Conservation (phyloP, 2,888 invertebrate genomes). For the Lobophora halterata region DNA sequence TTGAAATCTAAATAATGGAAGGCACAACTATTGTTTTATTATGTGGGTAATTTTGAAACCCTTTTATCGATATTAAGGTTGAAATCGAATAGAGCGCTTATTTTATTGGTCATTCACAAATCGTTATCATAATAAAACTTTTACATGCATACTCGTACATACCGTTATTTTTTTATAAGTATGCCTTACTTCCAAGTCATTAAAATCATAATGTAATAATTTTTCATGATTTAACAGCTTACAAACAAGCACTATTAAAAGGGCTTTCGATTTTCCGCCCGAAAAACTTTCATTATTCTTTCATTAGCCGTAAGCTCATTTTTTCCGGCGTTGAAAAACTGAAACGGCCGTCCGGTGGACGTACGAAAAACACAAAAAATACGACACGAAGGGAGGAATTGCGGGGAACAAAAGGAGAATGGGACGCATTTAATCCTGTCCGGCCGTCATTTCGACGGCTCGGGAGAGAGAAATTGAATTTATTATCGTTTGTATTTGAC, state of each 20-base stretch:
- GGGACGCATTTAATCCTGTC: slow-evolving; percentile 74
- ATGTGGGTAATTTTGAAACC: slow-evolving; percentile 31
- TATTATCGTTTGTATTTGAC: slow-evolving; percentile 78
- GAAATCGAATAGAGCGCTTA: slow-evolving; percentile 7
- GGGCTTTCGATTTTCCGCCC: slow-evolving; percentile 29
- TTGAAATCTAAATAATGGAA: slow-evolving; percentile 42
- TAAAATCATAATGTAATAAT: no score
- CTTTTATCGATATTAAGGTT: slow-evolving; percentile 34
- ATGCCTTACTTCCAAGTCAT: no score
- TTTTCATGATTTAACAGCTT: slow-evolving; percentile 9
- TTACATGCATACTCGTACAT: no score
- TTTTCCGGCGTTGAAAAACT: slow-evolving; percentile 41
- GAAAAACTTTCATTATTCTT: slow-evolving; percentile 39
- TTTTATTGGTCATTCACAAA: slow-evolving; percentile 5
- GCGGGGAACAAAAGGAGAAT: slow-evolving; percentile 73
- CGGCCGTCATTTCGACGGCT: slow-evolving; percentile 66
- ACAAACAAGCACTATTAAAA: slow-evolving; percentile 10
- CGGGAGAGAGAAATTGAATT: slow-evolving; percentile 74
- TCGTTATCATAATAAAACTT: no score
- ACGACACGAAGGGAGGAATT: slow-evolving; percentile 52
- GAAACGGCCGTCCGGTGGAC: slow-evolving; percentile 36
- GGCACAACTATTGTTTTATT: slow-evolving; percentile 49
- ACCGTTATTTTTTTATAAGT: no score
- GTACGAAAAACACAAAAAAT: slow-evolving; percentile 47
- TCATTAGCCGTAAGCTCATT: slow-evolving; percentile 43